Percentiles rank a stretch among this genome's conserved stretches.
Conservation (phyloP, 2,888 invertebrate genomes). For the Drosophila paracracens region DNA sequence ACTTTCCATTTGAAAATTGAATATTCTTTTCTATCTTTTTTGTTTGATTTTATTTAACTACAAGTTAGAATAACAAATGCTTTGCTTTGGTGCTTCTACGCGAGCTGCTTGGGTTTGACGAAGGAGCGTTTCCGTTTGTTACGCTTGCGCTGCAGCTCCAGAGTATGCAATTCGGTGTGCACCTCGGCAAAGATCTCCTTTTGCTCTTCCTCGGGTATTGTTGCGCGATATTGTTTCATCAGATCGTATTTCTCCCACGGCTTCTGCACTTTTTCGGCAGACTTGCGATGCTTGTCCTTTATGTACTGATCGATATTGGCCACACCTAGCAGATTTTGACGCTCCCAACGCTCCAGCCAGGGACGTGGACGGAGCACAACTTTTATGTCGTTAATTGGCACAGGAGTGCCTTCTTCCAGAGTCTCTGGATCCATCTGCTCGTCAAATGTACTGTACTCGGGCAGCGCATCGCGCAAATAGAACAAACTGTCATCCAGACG, state of each 20-base stretch:
- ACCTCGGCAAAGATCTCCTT: conserved; percentile 94
- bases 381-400: conserved; percentile 92
- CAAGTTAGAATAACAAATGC: conserved; percentile 51
- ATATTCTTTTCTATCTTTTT: neutral
- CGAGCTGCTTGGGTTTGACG: conserved; percentile 87
- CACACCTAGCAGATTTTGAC: conserved; percentile 91
- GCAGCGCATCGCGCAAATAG: conserved; percentile 95
- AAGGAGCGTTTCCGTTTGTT: conserved; percentile 88
- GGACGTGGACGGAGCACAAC: conserved; percentile 92
- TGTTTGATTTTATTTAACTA: conserved; percentile 56
- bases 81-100: conserved; percentile 60
- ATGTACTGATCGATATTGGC: conserved; percentile 87
- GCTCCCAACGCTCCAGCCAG: conserved; percentile 96
- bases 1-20: conserved; percentile 32
- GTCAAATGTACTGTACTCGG: conserved; percentile 96
- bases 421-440: conserved; percentile 95
- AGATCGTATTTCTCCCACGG: conserved; percentile 97
- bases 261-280: conserved; percentile 88
- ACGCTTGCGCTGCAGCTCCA: conserved; percentile 88
- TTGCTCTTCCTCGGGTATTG: conserved; percentile 95
- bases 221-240: conserved; percentile 95
- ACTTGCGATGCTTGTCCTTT: conserved; percentile 86
- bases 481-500: conserved; percentile 94
- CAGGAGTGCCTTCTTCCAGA: conserved; percentile 90
- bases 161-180: conserved; percentile 89